Evolutionary conservation across 2,113 vertebrate genomes (phyloP).

Genomic region (Sialia sialis): DNA sequence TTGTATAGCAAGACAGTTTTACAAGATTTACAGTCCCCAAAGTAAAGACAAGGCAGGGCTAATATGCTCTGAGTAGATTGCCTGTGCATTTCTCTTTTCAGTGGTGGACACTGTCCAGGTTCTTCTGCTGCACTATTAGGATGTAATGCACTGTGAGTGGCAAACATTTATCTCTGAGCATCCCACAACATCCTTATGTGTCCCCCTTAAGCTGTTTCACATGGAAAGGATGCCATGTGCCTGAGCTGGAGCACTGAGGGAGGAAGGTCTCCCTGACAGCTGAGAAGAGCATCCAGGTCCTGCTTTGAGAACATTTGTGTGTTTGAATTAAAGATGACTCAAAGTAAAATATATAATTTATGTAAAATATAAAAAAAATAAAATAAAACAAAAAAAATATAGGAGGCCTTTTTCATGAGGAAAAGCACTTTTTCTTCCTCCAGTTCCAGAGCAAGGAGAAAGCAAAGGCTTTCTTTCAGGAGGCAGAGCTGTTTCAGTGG

Average conservation of each 20-base stretch:
- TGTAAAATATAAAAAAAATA: not conserved
- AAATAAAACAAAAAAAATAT: too few relatives aligned
- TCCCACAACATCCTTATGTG: not conserved
- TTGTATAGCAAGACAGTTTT: not conserved
- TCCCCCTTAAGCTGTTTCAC: not conserved
- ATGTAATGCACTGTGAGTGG: not conserved
- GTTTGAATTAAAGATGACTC: not conserved
- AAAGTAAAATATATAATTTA: not conserved
- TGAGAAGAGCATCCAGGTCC: not conserved
- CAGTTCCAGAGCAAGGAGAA: not conserved
- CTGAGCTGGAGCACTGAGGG: not conserved
- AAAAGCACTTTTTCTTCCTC: not conserved
- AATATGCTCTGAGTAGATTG: not conserved
- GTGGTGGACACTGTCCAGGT: not conserved
- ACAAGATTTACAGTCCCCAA: not conserved
- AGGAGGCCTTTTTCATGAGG: not conserved
- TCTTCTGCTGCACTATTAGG: not conserved
- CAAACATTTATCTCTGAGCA: not conserved
- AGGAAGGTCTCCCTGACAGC: not conserved
- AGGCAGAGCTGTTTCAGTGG: not conserved
- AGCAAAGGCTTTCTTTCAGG: not conserved
- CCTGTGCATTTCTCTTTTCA: not conserved
- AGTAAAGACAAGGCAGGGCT: not conserved
- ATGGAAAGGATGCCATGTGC: fast-evolving
- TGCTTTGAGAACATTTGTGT: fast-evolving